phyloP scores from a whole-genome alignment of 2,113 vertebrate species.

The Silurus asotus region DNA sequence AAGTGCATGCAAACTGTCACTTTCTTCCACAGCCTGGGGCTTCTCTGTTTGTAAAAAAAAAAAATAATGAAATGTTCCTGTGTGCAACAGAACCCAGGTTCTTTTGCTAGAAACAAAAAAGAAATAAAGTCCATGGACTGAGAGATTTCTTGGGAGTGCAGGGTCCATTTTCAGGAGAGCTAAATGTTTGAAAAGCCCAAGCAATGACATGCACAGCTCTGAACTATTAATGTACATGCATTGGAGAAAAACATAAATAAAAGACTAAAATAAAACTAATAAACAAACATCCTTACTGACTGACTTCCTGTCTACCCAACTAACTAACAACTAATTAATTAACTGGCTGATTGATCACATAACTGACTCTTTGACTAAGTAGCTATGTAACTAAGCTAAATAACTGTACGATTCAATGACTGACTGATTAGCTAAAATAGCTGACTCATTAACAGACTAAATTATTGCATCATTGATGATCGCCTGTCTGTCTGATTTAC shows the following conservation, averaged over 20 bases:
- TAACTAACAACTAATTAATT: no score
- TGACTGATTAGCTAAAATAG: no score
- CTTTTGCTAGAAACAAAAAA: neutral
- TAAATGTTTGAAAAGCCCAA: slow-evolving; percentile 21
- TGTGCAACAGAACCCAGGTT: neutral
- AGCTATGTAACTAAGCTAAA: no score
- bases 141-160: neutral
- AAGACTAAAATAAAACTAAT: neutral
- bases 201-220: neutral
- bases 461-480: no score
- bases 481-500: no score
- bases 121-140: neutral
- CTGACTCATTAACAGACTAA: no score
- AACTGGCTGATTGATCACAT: neutral
- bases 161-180: slow-evolving; percentile 29
- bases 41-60: slow-evolving; percentile 21
- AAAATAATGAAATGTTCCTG: neutral
- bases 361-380: no score
- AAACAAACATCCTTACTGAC: neutral
- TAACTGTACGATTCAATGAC: no score
- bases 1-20: slow-evolving; percentile 48
- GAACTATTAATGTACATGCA: neutral
- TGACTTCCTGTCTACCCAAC: neutral
- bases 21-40: slow-evolving; percentile 35
- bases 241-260: neutral